Conservation (phyloP, 2,888 invertebrate genomes). For the Calameuta idolon region DNA sequence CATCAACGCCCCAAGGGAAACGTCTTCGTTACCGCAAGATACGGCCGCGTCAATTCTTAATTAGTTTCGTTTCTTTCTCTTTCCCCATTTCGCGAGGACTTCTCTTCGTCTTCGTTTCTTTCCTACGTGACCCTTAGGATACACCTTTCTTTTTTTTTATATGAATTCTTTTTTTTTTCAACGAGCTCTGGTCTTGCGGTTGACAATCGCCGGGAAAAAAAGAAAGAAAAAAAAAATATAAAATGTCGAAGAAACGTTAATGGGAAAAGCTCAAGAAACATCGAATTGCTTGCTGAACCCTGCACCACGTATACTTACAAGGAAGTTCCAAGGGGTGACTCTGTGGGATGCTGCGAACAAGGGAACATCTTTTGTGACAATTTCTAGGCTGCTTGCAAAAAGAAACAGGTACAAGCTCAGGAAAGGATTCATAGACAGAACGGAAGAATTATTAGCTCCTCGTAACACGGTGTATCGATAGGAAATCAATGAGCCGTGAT, state of each 20-base stretch:
- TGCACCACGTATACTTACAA: neutral
- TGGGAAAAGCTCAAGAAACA: neutral
- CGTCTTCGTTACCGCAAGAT: conserved; percentile 46
- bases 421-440: neutral
- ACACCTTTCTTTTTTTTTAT: neutral
- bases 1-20: conserved; percentile 22
- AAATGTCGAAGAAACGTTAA: neutral
- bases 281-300: neutral
- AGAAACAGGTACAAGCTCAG: neutral
- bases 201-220: neutral
- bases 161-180: neutral
- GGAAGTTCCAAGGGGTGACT: neutral
- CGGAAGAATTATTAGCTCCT: neutral
- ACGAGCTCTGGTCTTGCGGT: neutral
- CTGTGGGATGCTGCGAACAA: neutral
- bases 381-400: neutral
- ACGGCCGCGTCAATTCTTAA: conserved; percentile 44
- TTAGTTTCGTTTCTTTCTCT: conserved; percentile 55
- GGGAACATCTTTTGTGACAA: neutral
- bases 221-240: neutral
- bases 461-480: neutral
- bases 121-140: conserved; percentile 14
- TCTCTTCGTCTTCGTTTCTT: conserved; percentile 14
- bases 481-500: neutral
- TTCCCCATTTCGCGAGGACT: conserved; percentile 20